phyloP scores from a whole-genome alignment of 1,140 invertebrate species.

The Drosophila parabipectinata region DNA sequence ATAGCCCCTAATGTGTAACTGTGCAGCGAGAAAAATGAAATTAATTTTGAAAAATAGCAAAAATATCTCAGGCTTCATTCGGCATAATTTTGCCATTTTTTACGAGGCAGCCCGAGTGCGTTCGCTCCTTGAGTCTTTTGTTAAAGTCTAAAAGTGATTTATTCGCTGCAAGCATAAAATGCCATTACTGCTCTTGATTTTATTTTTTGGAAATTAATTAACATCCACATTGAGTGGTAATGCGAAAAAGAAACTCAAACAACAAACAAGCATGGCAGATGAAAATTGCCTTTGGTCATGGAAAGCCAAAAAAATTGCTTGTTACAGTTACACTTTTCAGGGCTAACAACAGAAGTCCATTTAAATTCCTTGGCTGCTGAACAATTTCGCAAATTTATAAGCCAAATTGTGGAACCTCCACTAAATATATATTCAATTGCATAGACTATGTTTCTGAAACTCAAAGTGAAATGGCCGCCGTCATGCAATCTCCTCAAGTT shows the following conservation, averaged over 20 bases:
- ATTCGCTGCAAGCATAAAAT: constrained; percentile 63
- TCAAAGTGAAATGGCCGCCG: constrained; percentile 13
- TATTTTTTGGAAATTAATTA: constrained; percentile 2
- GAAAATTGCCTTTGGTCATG: not conserved
- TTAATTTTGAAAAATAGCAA: constrained; percentile 36
- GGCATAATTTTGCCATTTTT: constrained; percentile 51
- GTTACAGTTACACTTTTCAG: not conserved
- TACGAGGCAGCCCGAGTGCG: constrained; percentile 16
- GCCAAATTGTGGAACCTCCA: constrained; percentile 1
- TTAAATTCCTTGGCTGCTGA: not conserved
- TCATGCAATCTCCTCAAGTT: constrained; percentile 31
- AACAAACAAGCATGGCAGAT: not conserved
- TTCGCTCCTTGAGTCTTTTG: constrained; percentile 75
- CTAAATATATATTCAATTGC: constrained; percentile 10
- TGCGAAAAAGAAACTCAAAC: not conserved
- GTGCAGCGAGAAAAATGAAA: constrained; percentile 17
- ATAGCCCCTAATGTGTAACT: constrained; percentile 42
- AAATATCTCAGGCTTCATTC: constrained; percentile 25
- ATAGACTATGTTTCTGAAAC: constrained; percentile 1
- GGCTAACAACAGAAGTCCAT: not conserved
- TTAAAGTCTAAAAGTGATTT: constrained; percentile 57
- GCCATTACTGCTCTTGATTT: constrained; percentile 37
- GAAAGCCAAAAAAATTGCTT: not conserved
- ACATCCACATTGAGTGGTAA: not conserved
- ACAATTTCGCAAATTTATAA: constrained; percentile 13